phyloP scores from a whole-genome alignment of 2,888 invertebrate species.

The Resseliella maxima region DNA sequence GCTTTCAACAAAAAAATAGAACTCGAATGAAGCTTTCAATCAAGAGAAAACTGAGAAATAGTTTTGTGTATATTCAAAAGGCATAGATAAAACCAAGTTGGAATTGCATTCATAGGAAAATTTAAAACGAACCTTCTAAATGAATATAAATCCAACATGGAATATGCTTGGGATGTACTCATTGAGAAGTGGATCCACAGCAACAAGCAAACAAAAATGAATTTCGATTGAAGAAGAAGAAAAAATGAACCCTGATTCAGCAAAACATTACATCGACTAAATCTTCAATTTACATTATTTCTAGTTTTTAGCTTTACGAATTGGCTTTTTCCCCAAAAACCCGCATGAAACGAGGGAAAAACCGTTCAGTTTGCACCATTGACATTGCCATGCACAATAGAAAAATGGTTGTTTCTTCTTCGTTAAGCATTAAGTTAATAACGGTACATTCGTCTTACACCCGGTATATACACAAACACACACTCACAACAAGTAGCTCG shows the following conservation, averaged over 20 bases:
- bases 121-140: too few relatives aligned
- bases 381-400: conserved; percentile 35
- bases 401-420: conserved; percentile 43
- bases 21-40: not conserved
- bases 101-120: not conserved
- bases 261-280: conserved; percentile 14
- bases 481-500: not conserved
- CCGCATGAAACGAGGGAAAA: not conserved
- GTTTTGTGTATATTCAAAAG: not conserved
- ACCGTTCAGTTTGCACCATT: not conserved
- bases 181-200: too few relatives aligned
- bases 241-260: conserved; percentile 2
- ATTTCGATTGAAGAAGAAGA: too few relatives aligned
- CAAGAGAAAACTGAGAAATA: too few relatives aligned
- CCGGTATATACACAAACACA: not conserved
- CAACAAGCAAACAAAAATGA: too few relatives aligned
- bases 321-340: not conserved
- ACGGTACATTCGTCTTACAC: conserved; percentile 42
- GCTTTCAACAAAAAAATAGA: not conserved
- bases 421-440: conserved; percentile 52
- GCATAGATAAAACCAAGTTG: too few relatives aligned
- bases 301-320: not conserved
- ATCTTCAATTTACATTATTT: conserved; percentile 31
- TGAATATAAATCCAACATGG: too few relatives aligned
- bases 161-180: too few relatives aligned